Conservation (phyloP, 2,113 vertebrate species). For the Hassar affinis region DNA sequence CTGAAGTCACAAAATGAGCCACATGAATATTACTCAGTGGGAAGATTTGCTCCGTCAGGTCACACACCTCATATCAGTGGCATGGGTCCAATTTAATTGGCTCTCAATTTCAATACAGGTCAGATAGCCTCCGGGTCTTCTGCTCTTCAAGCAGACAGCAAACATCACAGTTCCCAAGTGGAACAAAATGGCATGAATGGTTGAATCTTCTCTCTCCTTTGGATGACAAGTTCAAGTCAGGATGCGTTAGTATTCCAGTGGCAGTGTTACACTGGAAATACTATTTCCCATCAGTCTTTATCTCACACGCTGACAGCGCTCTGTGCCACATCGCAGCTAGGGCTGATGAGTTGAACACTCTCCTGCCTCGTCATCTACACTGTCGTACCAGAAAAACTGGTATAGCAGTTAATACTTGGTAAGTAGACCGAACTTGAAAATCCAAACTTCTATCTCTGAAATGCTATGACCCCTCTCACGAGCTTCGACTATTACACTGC, state of each 20-base stretch:
- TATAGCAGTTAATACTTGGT: no score
- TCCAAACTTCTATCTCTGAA: no score
- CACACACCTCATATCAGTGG: neutral
- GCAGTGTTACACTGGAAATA: neutral
- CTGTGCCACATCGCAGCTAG: neutral
- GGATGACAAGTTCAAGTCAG: neutral
- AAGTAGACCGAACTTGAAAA: no score
- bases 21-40: neutral
- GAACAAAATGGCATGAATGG: neutral
- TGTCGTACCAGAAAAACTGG: no score
- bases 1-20: neutral
- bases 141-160: neutral
- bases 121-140: neutral
- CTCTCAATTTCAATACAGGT: neutral
- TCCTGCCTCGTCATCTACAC: neutral
- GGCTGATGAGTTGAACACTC: slow-evolving; percentile 9
- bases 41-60: neutral
- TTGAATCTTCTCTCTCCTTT: neutral
- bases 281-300: neutral
- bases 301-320: neutral
- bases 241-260: slow-evolving; percentile 1
- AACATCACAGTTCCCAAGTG: neutral
- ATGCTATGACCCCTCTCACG: no score
- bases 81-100: neutral
- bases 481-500: no score